Evolutionary conservation across 2,888 invertebrate genomes (phyloP).

Genomic region (Aspidiotus destructor): DNA sequence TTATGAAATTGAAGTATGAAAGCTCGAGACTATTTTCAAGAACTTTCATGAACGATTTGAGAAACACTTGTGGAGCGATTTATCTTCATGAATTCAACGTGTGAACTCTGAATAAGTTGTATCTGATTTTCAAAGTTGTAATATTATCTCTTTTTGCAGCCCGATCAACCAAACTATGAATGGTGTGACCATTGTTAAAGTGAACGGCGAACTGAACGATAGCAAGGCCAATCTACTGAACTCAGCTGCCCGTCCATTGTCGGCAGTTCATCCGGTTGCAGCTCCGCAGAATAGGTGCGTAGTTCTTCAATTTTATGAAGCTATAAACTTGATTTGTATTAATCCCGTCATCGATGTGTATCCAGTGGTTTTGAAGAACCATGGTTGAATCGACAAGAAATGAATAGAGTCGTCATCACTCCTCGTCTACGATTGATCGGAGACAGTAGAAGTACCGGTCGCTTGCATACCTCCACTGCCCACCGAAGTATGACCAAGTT

Average conservation of each 20-base stretch:
- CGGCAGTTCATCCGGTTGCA: constrained; percentile 20
- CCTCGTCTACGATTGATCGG: constrained; percentile 38
- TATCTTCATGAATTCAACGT: background rate
- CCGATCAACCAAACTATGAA: constrained; percentile 60
- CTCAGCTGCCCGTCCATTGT: constrained; percentile 9
- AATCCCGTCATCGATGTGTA: background rate
- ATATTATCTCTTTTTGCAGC: constrained; percentile 41
- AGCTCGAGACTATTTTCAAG: too few relatives aligned
- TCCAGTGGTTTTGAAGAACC: constrained; percentile 32
- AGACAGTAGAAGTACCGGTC: constrained; percentile 65
- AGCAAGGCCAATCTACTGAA: constrained; percentile 6
- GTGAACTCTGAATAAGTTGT: background rate
- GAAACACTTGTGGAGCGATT: too few relatives aligned
- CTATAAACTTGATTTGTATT: background rate
- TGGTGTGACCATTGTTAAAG: constrained; percentile 69
- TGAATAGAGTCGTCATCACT: constrained; percentile 37
- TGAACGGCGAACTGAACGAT: constrained; percentile 42
- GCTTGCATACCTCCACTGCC: constrained; percentile 59
- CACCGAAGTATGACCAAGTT: constrained; percentile 70
- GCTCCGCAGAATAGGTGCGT: constrained; percentile 24
- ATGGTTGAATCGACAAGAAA: constrained; percentile 36
- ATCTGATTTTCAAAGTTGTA: background rate
- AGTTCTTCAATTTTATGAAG: background rate
- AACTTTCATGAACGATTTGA: too few relatives aligned
- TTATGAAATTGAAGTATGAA: too few relatives aligned